These are phyloP conservation scores for Lerista edwardsae DNA, from an alignment of 2,797 vertebrate genomes.

Conservation along the genomic window DNA sequence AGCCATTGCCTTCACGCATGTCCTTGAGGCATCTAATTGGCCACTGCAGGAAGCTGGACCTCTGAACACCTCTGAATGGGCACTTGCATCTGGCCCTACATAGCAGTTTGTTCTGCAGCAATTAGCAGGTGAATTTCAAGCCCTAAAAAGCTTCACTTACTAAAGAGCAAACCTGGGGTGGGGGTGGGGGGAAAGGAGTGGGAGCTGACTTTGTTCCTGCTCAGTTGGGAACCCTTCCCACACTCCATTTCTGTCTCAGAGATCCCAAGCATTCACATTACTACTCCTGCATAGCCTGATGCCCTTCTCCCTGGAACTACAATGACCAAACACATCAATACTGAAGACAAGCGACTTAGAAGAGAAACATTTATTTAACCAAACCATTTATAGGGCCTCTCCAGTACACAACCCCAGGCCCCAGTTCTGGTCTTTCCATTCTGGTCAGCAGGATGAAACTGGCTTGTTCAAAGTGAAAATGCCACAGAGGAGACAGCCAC, in stretches of 20 bases:
- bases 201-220: no score
- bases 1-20: no score
- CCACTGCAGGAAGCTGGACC: no score
- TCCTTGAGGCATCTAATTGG: no score
- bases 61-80: background rate
- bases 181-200: no score
- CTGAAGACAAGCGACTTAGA: background rate
- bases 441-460: background rate
- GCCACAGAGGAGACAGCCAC: background rate
- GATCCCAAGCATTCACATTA: background rate
- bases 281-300: background rate
- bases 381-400: background rate
- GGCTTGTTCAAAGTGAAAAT: background rate
- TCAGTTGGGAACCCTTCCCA: background rate
- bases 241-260: background rate
- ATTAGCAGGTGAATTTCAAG: background rate
- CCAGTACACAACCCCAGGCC: background rate
- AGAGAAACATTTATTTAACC: conserved; percentile 19
- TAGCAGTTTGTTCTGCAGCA: background rate
- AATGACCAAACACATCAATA: background rate
- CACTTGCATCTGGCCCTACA: no score
- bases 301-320: no score
- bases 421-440: background rate
- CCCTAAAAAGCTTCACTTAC: background rate
- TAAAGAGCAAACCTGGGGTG: background rate